Conservation (phyloP, 2,888 invertebrate species). For the Myopa tessellatipennis region DNA sequence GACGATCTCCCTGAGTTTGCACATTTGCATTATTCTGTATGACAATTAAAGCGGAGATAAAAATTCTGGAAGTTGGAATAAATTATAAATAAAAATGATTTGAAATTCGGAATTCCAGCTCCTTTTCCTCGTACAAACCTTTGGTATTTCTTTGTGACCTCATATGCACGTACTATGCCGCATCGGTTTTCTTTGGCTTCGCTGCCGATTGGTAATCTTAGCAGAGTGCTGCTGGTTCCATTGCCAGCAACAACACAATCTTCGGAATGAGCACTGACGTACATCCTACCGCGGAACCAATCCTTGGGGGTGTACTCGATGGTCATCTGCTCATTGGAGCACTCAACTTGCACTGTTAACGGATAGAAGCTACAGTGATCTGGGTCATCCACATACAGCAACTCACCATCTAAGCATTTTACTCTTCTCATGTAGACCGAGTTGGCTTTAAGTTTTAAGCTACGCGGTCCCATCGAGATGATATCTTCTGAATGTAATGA, state of each 20-base stretch:
- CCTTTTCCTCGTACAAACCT: constrained; percentile 50
- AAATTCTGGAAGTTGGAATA: constrained; percentile 71
- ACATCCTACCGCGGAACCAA: constrained; percentile 79
- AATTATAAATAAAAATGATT: background rate
- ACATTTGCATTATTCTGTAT: constrained; percentile 87
- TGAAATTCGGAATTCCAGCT: background rate
- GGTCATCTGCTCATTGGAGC: constrained; percentile 77
- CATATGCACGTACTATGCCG: constrained; percentile 66
- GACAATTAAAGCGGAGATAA: constrained; percentile 81
- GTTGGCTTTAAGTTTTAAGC: constrained; percentile 72
- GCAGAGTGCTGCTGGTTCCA: constrained; percentile 63
- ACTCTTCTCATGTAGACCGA: constrained; percentile 84
- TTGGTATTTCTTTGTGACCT: constrained; percentile 62
- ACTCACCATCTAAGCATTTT: constrained; percentile 84
- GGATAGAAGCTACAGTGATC: background rate
- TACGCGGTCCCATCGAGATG: constrained; percentile 80
- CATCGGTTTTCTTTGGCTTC: constrained; percentile 66
- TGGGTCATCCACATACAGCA: background rate
- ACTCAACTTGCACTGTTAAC: constrained; percentile 79
- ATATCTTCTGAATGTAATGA: constrained; percentile 85
- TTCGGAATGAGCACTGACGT: constrained; percentile 83
- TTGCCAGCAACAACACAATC: constrained; percentile 75
- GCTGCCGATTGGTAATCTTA: constrained; percentile 63
- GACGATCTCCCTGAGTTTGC: constrained; percentile 85
- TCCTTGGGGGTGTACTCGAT: constrained; percentile 75